phyloP scores from a whole-genome alignment of 2,113 vertebrate species.

The Megaceryle maxima region DNA sequence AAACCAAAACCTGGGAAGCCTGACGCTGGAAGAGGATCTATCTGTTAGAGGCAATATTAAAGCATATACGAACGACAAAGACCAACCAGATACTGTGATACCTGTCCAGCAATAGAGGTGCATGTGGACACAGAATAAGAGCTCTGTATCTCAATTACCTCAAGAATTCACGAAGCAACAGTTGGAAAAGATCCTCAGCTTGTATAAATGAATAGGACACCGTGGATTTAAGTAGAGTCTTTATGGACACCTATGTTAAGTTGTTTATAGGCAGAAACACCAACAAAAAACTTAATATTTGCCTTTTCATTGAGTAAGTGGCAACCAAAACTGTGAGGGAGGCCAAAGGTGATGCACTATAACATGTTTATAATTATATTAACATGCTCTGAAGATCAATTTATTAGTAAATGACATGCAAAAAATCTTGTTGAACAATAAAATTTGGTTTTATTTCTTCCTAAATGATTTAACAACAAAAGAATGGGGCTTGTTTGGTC shows the following conservation, averaged over 20 bases:
- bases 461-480: not conserved
- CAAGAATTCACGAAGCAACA: not conserved
- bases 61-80: not conserved
- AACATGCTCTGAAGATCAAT: not conserved
- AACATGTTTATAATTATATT: not conserved
- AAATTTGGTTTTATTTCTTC: not conserved
- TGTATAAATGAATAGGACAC: not conserved
- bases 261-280: not conserved
- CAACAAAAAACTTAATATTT: not conserved
- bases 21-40: not conserved
- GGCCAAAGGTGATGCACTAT: not conserved
- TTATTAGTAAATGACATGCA: not conserved
- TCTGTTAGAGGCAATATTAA: not conserved
- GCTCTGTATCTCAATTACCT: not conserved
- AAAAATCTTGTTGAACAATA: not conserved
- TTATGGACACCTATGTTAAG: not conserved
- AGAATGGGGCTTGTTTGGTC: not conserved
- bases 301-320: not conserved
- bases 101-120: not conserved
- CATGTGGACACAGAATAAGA: not conserved
- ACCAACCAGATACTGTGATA: not conserved
- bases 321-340: not conserved
- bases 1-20: not conserved
- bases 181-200: not conserved
- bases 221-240: not conserved